These are phyloP conservation scores for Speoplatyrhinus poulsoni DNA, from an alignment of 2,113 vertebrate species.

Conservation along the genomic window DNA sequence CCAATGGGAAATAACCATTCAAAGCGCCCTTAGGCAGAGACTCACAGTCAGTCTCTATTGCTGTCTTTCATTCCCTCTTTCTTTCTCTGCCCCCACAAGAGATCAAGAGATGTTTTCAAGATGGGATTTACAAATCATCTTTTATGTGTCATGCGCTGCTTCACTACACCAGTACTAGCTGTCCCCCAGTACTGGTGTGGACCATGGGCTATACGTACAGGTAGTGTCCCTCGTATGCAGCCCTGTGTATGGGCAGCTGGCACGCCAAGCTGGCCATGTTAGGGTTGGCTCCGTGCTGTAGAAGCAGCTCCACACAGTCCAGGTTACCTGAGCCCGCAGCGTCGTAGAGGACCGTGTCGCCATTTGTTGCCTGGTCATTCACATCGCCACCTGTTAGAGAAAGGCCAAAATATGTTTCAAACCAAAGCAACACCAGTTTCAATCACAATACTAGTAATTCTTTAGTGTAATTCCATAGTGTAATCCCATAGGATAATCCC, in stretches of 20 bases:
- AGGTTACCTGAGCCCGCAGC: conserved; percentile 83
- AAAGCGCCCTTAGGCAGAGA: background rate
- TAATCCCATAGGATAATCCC: too few relatives aligned
- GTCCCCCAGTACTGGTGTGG: too few relatives aligned
- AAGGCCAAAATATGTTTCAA: too few relatives aligned
- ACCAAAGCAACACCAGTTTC: too few relatives aligned
- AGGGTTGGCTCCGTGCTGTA: conserved; percentile 83
- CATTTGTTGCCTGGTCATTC: conserved; percentile 78
- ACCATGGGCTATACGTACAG: conserved; percentile 73
- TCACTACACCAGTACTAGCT: too few relatives aligned
- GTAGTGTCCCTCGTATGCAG: conserved; percentile 85
- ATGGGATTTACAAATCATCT: background rate
- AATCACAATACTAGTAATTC: too few relatives aligned
- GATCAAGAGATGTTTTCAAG: background rate
- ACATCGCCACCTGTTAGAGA: conserved; percentile 80
- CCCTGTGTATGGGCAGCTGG: conserved; percentile 85
- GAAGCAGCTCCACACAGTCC: conserved; percentile 81
- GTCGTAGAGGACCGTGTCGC: conserved; percentile 82
- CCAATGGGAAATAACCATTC: background rate
- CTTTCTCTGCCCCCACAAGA: background rate
- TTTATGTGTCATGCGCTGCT: too few relatives aligned
- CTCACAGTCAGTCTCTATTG: conserved; percentile 16
- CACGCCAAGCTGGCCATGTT: conserved; percentile 81
- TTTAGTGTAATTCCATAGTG: too few relatives aligned
- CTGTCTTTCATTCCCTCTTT: conserved; percentile 1